These are phyloP conservation scores for Australoheros scitulus DNA, from an alignment of 2,113 vertebrate species.

Conservation along the genomic window DNA sequence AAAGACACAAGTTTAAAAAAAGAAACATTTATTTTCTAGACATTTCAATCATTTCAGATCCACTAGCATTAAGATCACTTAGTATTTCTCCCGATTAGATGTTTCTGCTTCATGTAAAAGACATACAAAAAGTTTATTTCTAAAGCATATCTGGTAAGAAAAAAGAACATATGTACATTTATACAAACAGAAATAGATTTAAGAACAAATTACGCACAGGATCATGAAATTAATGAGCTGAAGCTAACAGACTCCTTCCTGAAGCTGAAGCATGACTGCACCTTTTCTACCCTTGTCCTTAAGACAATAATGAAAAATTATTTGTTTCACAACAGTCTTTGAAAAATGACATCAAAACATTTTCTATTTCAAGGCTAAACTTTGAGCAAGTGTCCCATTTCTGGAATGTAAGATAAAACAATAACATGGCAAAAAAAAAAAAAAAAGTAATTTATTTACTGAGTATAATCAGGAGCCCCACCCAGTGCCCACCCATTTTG, in stretches of 20 bases:
- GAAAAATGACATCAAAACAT: background rate
- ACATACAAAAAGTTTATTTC: constrained; percentile 84
- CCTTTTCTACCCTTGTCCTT: background rate
- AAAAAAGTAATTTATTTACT: background rate
- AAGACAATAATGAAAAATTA: constrained; percentile 18
- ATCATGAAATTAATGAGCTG: constrained; percentile 31
- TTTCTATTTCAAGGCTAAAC: constrained; percentile 10
- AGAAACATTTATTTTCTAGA: constrained; percentile 78
- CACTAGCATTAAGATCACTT: constrained; percentile 77
- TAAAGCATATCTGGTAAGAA: constrained; percentile 96
- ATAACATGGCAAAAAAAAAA: background rate
- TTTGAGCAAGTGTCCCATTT: constrained; percentile 3
- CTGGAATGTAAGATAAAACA: constrained; percentile 15
- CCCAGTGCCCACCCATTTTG: background rate
- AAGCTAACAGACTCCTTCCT: constrained; percentile 11
- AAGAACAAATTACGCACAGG: constrained; percentile 64
- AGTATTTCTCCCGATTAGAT: constrained; percentile 72
- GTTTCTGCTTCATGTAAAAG: constrained; percentile 75
- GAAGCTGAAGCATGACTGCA: constrained; percentile 17
- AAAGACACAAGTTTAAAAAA: constrained; percentile 60
- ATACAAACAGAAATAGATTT: constrained; percentile 84
- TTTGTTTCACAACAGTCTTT: constrained; percentile 10
- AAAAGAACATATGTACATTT: constrained; percentile 92
- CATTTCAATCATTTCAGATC: constrained; percentile 74
- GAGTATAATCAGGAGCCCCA: background rate